These are phyloP conservation scores for Rhagium mordax DNA, from an alignment of 2,888 invertebrate genomes.

Conservation along the genomic window DNA sequence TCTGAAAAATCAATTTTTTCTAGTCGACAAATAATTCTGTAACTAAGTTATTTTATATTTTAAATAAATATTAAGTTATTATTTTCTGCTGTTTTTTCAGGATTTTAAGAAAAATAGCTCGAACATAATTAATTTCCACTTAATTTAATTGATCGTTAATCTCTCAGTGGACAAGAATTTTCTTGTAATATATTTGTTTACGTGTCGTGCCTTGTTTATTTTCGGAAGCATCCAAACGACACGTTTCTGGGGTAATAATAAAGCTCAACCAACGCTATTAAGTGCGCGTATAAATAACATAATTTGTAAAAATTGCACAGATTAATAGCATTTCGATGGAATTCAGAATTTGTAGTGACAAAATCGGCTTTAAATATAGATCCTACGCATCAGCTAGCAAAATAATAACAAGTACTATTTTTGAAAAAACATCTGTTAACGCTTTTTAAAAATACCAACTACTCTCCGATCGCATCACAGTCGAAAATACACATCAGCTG, in stretches of 20 bases:
- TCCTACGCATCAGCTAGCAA: constrained; percentile 41
- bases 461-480: constrained; percentile 61
- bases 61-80: too few species aligned
- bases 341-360: constrained; percentile 30
- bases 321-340: constrained; percentile 7
- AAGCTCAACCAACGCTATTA: neutral
- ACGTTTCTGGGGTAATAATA: neutral
- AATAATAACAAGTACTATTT: constrained; percentile 55
- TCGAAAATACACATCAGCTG: constrained; percentile 65
- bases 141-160: too few species aligned
- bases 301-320: neutral
- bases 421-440: constrained; percentile 65
- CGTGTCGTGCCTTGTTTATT: neutral
- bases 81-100: too few species aligned
- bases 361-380: constrained; percentile 47
- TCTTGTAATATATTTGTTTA: neutral
- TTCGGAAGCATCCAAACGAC: neutral
- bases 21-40: too few species aligned
- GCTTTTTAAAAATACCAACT: constrained; percentile 63
- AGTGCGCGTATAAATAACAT: neutral
- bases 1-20: too few species aligned
- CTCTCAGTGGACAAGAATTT: neutral
- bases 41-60: too few species aligned
- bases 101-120: too few species aligned
- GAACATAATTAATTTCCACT: too few species aligned